phyloP scores from a whole-genome alignment of 2,113 vertebrate species.

The Solenodon paradoxus region DNA sequence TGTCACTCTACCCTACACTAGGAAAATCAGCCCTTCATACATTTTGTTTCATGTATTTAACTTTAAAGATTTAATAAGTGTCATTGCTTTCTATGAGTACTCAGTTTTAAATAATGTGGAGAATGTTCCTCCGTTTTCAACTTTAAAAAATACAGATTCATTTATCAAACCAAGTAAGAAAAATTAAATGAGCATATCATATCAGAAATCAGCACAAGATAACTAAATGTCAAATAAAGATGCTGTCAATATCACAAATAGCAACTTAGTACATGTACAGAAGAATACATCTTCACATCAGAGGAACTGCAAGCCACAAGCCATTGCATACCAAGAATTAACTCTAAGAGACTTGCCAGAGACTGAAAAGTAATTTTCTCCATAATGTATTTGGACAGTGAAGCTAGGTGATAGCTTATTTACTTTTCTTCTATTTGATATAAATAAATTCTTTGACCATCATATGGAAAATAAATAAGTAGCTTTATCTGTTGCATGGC shows the following conservation, averaged over 20 bases:
- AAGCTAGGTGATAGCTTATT: not conserved
- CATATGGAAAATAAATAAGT: not conserved
- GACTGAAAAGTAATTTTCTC: not conserved
- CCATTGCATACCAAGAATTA: not conserved
- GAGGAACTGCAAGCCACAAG: not conserved
- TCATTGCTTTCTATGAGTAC: not conserved
- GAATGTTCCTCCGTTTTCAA: not conserved
- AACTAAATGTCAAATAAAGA: slow-evolving; percentile 12
- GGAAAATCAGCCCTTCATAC: not conserved
- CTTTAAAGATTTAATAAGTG: slow-evolving; percentile 18
- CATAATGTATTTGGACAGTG: not conserved
- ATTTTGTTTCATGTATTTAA: not conserved
- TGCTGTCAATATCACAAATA: not conserved
- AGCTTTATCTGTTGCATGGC: not conserved
- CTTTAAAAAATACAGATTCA: not conserved
- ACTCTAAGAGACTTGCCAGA: not conserved
- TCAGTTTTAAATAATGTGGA: slow-evolving; percentile 8
- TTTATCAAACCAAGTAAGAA: slow-evolving; percentile 50
- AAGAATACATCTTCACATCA: not conserved
- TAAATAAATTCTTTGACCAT: not conserved
- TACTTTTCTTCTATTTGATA: not conserved
- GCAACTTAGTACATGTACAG: not conserved
- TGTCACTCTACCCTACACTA: not conserved
- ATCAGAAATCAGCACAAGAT: not conserved
- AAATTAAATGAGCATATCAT: slow-evolving; percentile 43